Evolutionary conservation across 2,113 vertebrate species (phyloP), one percentile per base, ranked within the genome.

Genomic region (Bostrychus sinensis): DNA sequence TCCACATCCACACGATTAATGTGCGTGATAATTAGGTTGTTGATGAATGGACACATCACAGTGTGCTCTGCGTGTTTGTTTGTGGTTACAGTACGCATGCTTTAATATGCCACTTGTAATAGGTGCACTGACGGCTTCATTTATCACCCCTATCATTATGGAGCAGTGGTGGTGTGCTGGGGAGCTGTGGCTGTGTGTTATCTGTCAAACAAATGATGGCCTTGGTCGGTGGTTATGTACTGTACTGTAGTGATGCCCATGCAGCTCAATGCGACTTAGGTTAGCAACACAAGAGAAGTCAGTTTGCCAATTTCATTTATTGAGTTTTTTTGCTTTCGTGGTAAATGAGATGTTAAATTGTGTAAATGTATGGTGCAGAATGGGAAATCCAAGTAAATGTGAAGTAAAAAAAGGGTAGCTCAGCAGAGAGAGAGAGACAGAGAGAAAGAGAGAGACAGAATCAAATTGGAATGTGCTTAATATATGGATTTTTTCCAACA

Each of bases 1-100:
- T 19, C 62, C 64, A 65, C 30, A 2, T 37, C 69, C 58, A 19
- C 72, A 75, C 39, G 32, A 82, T 82, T 63, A 62, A 82, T 86
- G 66, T 30, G 54, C 70, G 63, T 70, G 56, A 65, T 81, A 84
- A 81, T 86, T 73, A 79, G 56, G 57, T 51, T 36, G 48, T 61
- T 85, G 77, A 85, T 75, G 43, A 63, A 81, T 81, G 77, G 45
- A 63, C 80, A 73, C 69, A 83, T 64, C 75, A 66, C 20, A 38
- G 56, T 26, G 11, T 62, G 53, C 71, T 39, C 62, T 54, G 28
- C 43, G 53, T 68, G 39, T 72, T 72, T 83, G 58, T 74, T 69
- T 79, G 53, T 58, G 53, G 66, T 41, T 65, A 77, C 75, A 54
- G 67, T 81, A 74, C 66, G 53, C 73, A 58, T 60, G 62, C 38